Base-by-base conservation (phyloP, 2,888 invertebrate species). In the Zhengitettix transpicula region DNA sequence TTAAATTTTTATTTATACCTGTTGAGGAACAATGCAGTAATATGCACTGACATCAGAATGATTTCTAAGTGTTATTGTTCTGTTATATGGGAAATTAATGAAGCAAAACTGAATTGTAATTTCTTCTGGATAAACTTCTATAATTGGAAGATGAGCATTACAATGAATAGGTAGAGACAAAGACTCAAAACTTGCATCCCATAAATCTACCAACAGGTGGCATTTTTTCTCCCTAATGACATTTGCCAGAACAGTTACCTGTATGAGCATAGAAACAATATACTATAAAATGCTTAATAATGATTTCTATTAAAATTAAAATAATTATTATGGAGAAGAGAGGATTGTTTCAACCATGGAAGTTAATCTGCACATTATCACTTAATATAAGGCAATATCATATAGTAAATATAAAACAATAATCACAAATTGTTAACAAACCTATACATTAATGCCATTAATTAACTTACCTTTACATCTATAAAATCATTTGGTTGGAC, bases 41-140 rank as follows among this genome's bases (percentile, higher is more conserved):
- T 28, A 28, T 28, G 28, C 28, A 28, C 28, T 28, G 28, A 28
- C 28, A 28, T 28, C 28, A 28, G 60, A 58, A 15, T 44, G 40
- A 52, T 63, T 63, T 52, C 60, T 54, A 40, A 63, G 42, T 9
- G 56, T 58, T 10, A 63, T 54, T 12, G 42, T 52, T 53, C 61
- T 41, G 14, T 52, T 60, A 63, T 82, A 83, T 0, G 76, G 70
- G 63, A 73, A 80, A 65, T 81, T 78, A 16, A 83, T 65, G 66
- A 82, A 84, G 65, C 81, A 81, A 58, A 79, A 80, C 63, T 77
- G 72, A 52, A 82, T 69, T 15, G 72, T 73, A 12, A 84, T 75
- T 55, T 80, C 77, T 0, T 72, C 66, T 0, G 81, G 81, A 1
- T 71, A 71, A 52, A 74, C 72, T 10, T 68, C 67, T 9, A 84